Evolutionary conservation across 2,113 vertebrate species (phyloP).

Genomic region (Marmota flaviventris): DNA sequence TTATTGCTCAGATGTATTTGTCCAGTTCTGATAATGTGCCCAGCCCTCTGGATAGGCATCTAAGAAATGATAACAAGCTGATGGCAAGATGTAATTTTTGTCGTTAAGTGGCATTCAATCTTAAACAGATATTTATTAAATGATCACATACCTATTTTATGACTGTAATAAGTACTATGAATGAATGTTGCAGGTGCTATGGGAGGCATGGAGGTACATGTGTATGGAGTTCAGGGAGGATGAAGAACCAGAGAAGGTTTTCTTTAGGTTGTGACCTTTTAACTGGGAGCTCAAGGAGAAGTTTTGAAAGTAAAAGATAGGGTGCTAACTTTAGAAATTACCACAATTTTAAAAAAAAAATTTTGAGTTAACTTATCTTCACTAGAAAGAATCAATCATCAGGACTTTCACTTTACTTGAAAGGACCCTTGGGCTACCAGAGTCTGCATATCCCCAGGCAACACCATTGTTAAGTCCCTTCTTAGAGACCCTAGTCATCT

Average conservation of each 20-base stretch:
- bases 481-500: background rate
- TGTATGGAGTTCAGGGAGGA: background rate
- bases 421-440: background rate
- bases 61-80: background rate
- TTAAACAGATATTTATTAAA: background rate
- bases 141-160: background rate
- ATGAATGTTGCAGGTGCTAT: background rate
- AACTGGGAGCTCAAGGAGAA: background rate
- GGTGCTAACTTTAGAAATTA: background rate
- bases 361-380: background rate
- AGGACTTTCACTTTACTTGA: background rate
- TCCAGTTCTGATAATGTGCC: background rate
- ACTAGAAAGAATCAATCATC: background rate
- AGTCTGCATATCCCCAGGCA: background rate
- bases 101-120: background rate
- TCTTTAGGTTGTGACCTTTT: background rate
- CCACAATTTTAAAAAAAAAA: background rate
- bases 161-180: background rate
- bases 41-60: background rate
- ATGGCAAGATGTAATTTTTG: background rate
- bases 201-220: accelerated
- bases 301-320: background rate
- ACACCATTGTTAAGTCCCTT: background rate
- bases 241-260: background rate
- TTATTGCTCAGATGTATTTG: background rate